A percentile compares a stretch with the other conserved stretches of the same genome.
These are phyloP conservation scores for Emmelina monodactyla DNA, from an alignment of 2,888 invertebrate species.

Conservation along the genomic window DNA sequence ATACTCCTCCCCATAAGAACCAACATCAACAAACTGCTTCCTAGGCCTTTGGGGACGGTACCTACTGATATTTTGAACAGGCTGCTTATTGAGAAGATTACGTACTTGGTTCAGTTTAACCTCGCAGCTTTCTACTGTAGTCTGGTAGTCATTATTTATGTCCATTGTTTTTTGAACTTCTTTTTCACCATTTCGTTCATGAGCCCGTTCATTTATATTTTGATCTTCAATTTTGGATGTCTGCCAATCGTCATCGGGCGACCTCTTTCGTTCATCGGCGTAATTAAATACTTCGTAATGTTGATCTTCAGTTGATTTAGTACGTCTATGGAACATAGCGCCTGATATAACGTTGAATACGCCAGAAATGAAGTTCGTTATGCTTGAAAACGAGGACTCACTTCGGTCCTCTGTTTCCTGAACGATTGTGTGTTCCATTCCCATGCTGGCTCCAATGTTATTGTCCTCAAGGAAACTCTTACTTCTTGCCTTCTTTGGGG, in stretches of 20 bases:
- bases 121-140: slow-evolving; percentile 38
- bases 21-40: slow-evolving; percentile 34
- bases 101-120: slow-evolving; percentile 40
- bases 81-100: slow-evolving; percentile 25
- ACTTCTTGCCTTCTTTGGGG: slow-evolving; percentile 16
- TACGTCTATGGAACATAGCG: slow-evolving; percentile 34
- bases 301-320: slow-evolving; percentile 24
- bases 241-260: slow-evolving; percentile 31
- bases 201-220: slow-evolving; percentile 39
- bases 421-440: slow-evolving; percentile 15
- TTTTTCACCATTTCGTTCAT: slow-evolving; percentile 14
- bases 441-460: slow-evolving; percentile 1
- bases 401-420: slow-evolving; percentile 17
- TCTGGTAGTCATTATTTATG: slow-evolving; percentile 32
- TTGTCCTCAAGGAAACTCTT: slow-evolving; percentile 14
- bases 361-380: slow-evolving; percentile 39
- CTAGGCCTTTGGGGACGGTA: slow-evolving; percentile 23
- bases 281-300: slow-evolving; percentile 27
- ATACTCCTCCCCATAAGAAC: slow-evolving; percentile 35
- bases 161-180: slow-evolving; percentile 14
- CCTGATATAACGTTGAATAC: slow-evolving; percentile 37
- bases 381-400: slow-evolving; percentile 27
- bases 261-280: slow-evolving; percentile 24
- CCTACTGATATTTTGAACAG: slow-evolving; percentile 20
- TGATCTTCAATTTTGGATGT: slow-evolving; percentile 33